phyloP scores from a whole-genome alignment of 2,888 invertebrate genomes.

The Pollenia griseotomentosa region DNA sequence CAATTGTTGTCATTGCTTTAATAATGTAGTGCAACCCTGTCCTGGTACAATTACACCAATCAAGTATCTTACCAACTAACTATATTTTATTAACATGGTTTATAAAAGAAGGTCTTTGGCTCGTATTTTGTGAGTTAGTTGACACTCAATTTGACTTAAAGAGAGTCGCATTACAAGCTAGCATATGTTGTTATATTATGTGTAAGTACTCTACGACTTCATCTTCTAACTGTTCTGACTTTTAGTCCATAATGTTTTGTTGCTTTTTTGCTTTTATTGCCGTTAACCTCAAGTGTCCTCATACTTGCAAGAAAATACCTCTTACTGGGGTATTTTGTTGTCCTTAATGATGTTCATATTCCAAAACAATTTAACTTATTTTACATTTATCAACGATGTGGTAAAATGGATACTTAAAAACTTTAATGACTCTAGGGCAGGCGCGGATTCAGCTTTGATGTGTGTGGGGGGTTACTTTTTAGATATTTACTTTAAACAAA shows the following conservation, averaged over 20 bases:
- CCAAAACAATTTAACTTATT: slow-evolving; percentile 37
- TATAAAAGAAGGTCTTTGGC: slow-evolving; percentile 48
- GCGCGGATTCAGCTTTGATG: too few relatives aligned
- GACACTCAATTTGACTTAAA: slow-evolving; percentile 83
- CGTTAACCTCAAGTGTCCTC: slow-evolving; percentile 80
- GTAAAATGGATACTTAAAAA: slow-evolving; percentile 50
- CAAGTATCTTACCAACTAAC: background rate
- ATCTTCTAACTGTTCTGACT: slow-evolving; percentile 14
- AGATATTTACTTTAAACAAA: too few relatives aligned
- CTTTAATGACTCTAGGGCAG: slow-evolving; percentile 54
- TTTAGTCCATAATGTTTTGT: background rate
- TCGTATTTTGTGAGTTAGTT: slow-evolving; percentile 79
- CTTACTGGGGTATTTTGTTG: slow-evolving; percentile 65
- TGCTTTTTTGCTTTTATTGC: slow-evolving; percentile 15
- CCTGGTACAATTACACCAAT: background rate
- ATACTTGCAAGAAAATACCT: slow-evolving; percentile 68
- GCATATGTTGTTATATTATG: slow-evolving; percentile 59
- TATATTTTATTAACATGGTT: slow-evolving; percentile 56
- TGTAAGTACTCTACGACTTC: slow-evolving; percentile 42
- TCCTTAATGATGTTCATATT: slow-evolving; percentile 79
- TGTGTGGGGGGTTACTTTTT: too few relatives aligned
- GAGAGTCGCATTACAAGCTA: slow-evolving; percentile 64
- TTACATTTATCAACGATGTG: slow-evolving; percentile 57
- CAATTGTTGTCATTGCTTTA: slow-evolving; percentile 56
- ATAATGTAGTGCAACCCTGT: slow-evolving; percentile 24